Evolutionary conservation across 2,888 invertebrate species (phyloP).

Genomic region (Chymomyza procnemis): DNA sequence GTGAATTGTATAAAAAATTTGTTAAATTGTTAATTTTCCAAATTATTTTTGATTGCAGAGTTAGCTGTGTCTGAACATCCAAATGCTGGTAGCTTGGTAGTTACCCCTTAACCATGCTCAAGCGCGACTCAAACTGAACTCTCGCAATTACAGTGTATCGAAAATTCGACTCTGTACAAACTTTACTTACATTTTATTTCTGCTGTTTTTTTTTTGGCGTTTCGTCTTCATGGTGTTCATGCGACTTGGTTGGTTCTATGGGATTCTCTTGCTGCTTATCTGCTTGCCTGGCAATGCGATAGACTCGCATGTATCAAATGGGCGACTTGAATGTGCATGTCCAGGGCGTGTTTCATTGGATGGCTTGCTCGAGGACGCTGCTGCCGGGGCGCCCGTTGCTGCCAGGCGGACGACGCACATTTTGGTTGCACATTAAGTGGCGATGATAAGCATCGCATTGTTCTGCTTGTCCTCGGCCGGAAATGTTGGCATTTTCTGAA

Average conservation of each 20-base stretch:
- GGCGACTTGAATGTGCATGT: neutral
- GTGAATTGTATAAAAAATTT: too few species aligned
- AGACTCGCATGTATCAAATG: neutral
- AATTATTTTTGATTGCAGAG: too few species aligned
- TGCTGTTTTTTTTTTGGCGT: neutral
- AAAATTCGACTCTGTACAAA: neutral
- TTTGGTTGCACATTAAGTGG: conserved; percentile 47
- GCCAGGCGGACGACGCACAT: neutral
- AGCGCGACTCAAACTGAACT: too few species aligned
- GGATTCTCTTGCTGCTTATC: neutral
- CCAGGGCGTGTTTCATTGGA: neutral
- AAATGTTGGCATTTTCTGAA: neutral
- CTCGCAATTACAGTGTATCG: too few species aligned
- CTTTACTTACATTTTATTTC: neutral
- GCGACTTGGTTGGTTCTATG: neutral
- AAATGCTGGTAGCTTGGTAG: too few species aligned
- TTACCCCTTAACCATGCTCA: too few species aligned
- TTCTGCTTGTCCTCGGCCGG: conserved; percentile 33
- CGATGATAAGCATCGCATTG: conserved; percentile 59
- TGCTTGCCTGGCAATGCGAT: neutral
- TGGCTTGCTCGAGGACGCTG: too few species aligned
- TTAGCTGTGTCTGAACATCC: too few species aligned
- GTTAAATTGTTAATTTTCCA: too few species aligned
- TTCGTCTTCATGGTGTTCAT: neutral
- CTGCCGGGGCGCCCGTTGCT: neutral